Conservation (phyloP, 1,140 invertebrate species). For the Choristoneura fumiferana region DNA sequence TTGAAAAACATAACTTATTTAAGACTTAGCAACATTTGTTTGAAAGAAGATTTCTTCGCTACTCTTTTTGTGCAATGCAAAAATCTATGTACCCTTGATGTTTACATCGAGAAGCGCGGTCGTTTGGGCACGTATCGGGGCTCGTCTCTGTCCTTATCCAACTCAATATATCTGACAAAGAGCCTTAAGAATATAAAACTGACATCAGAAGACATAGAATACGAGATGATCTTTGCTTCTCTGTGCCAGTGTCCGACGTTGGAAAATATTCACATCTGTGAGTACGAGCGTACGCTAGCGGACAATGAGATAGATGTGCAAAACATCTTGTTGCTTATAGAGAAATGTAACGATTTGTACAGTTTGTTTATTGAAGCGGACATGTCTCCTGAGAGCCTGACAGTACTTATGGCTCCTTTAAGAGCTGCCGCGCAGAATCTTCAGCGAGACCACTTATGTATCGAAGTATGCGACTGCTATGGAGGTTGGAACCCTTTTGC, state of each 20-base stretch:
- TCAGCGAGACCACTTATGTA: constrained; percentile 23
- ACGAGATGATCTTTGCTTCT: constrained; percentile 25
- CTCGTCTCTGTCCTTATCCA: constrained; percentile 22
- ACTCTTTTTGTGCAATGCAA: constrained; percentile 26
- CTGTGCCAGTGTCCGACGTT: constrained; percentile 25
- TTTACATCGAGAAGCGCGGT: constrained; percentile 25
- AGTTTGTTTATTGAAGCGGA: constrained; percentile 36
- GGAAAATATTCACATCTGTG: constrained; percentile 34
- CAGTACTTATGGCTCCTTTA: constrained; percentile 27
- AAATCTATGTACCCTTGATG: constrained; percentile 26
- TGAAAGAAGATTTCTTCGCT: constrained; percentile 28
- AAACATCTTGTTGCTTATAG: constrained; percentile 24
- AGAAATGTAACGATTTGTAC: constrained; percentile 29
- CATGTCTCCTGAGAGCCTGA: constrained; percentile 27
- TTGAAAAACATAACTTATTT: constrained; percentile 28
- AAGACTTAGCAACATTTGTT: constrained; percentile 28
- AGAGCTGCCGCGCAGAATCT: constrained; percentile 25
- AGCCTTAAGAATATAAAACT: constrained; percentile 30
- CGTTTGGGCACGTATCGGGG: constrained; percentile 15
- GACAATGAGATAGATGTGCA: constrained; percentile 12
- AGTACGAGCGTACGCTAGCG: constrained; percentile 24
- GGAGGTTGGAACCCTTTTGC: constrained; percentile 32
- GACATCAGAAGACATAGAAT: constrained; percentile 32
- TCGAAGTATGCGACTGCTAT: constrained; percentile 30
- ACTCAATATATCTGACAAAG: constrained; percentile 24